Evolutionary conservation across 2,797 vertebrate species (phyloP).

Genomic region (Paedocypris micromegethes): DNA sequence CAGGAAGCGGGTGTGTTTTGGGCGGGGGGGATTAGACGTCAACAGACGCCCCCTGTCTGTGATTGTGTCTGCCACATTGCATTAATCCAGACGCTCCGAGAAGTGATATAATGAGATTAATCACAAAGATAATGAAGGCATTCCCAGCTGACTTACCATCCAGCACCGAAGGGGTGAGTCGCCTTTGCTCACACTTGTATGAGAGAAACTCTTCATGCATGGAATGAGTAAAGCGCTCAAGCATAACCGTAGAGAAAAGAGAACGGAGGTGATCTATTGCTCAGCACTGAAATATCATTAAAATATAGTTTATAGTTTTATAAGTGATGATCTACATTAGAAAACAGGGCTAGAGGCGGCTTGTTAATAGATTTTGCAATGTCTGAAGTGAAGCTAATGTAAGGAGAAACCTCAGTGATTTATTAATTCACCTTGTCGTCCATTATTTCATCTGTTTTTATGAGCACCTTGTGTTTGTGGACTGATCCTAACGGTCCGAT

Average conservation of each 20-base stretch:
- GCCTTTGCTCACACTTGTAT: conserved; percentile 20
- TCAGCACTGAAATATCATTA: conserved; percentile 1
- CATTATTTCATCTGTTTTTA: background rate
- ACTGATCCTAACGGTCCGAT: no score
- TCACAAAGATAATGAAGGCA: conserved; percentile 37
- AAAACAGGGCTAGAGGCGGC: background rate
- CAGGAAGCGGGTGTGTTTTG: background rate
- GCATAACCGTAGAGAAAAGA: background rate
- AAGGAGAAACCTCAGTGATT: background rate
- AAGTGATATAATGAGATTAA: conserved; percentile 45
- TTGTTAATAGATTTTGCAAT: background rate
- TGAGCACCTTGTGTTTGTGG: no score
- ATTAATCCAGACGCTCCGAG: conserved; percentile 23
- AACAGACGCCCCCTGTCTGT: conserved; percentile 6
- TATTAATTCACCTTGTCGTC: no score
- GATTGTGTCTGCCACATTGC: conserved; percentile 24
- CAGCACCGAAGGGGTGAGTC: conserved; percentile 23
- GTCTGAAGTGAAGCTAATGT: conserved; percentile 4
- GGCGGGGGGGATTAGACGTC: conserved; percentile 4
- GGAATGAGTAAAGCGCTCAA: conserved; percentile 19
- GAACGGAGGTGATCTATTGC: conserved; percentile 8
- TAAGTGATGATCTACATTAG: background rate
- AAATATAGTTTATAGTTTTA: background rate
- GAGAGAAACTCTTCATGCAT: conserved; percentile 26
- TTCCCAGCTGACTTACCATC: conserved; percentile 33